A percentile compares a stretch with the other conserved stretches of the same genome.
These are phyloP conservation scores for Myotis davidii DNA, from an alignment of 2,113 vertebrate species.

Conservation along the genomic window DNA sequence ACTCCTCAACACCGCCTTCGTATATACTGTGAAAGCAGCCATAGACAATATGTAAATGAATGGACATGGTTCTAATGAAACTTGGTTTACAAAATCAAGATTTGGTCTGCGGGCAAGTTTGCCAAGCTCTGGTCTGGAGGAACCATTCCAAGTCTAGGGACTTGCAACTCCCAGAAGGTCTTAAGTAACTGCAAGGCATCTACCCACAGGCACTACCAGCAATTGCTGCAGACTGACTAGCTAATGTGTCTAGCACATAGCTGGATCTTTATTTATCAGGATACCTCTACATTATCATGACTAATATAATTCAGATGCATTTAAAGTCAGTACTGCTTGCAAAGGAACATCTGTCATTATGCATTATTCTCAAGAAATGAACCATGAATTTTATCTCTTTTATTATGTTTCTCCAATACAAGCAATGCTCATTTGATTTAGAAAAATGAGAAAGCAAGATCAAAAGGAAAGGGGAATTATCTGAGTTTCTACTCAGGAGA, in stretches of 20 bases:
- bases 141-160: not conserved
- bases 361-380: constrained; percentile 60
- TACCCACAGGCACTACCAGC: not conserved
- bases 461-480: not conserved
- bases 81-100: not conserved
- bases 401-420: constrained; percentile 45
- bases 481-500: constrained; percentile 20
- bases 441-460: constrained; percentile 53
- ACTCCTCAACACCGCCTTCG: not conserved
- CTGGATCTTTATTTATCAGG: not conserved
- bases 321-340: constrained; percentile 43
- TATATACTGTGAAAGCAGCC: not conserved
- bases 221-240: not conserved
- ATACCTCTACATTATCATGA: not conserved
- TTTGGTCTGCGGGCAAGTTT: not conserved
- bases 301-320: constrained; percentile 41
- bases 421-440: constrained; percentile 55
- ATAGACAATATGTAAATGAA: not conserved
- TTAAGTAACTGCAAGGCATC: not conserved
- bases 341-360: constrained; percentile 34
- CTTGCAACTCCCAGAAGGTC: not conserved
- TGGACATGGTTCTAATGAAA: not conserved
- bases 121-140: not conserved
- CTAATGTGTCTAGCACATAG: not conserved
- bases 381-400: constrained; percentile 57